Conservation (phyloP, 30 jellyfish, hydroid and myxozoan genomes). For the Cassiopea andromeda region DNA sequence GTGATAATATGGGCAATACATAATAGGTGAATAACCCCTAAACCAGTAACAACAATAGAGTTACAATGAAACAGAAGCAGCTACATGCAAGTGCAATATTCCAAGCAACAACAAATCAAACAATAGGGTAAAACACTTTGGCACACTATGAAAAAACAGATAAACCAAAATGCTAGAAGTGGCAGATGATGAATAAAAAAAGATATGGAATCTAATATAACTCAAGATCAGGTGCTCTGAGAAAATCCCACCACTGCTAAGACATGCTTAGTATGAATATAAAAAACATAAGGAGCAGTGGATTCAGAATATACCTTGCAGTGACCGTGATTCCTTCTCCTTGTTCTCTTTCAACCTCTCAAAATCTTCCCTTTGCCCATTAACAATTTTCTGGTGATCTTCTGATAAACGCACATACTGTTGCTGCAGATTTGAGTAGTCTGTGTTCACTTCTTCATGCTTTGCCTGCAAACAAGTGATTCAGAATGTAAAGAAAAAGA, state of each 20-base stretch:
- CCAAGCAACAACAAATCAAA: not conserved
- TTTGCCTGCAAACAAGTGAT: conserved; percentile 47
- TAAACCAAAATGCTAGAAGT: not conserved
- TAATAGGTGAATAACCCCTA: too few relatives aligned
- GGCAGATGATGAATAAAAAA: not conserved
- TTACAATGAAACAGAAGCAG: not conserved
- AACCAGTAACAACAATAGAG: too few relatives aligned
- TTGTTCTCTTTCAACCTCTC: conserved; percentile 75
- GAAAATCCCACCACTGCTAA: too few relatives aligned
- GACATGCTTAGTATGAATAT: too few relatives aligned
- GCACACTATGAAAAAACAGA: not conserved
- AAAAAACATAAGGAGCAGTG: not conserved
- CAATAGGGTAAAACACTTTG: not conserved
- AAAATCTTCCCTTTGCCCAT: conserved; percentile 73
- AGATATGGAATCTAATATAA: too few relatives aligned
- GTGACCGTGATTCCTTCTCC: conserved; percentile 74
- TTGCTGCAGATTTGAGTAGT: conserved; percentile 72
- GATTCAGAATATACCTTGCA: conserved; percentile 61
- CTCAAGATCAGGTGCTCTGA: too few relatives aligned
- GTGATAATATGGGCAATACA: too few relatives aligned
- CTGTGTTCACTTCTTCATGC: conserved; percentile 75
- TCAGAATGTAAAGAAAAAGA: not conserved
- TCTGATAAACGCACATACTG: conserved; percentile 84
- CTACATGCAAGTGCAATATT: not conserved
- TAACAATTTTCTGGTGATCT: conserved; percentile 76